Evolutionary conservation across 2,797 vertebrate species (phyloP).

Genomic region (Loris lydekkerianus): DNA sequence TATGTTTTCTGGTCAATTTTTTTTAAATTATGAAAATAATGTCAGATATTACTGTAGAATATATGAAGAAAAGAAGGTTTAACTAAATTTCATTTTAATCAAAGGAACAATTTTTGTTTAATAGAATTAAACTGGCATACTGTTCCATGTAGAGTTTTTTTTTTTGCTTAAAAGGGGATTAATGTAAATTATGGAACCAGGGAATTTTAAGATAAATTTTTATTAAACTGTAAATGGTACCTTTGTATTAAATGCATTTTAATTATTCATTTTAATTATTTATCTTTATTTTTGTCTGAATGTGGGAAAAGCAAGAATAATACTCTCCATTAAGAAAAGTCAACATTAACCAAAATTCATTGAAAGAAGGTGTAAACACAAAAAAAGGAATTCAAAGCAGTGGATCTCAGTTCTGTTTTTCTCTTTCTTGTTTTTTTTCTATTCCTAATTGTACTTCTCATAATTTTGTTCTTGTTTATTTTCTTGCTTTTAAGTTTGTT

Average conservation of each 20-base stretch:
- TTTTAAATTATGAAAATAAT: neutral
- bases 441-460: neutral
- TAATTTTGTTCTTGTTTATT: neutral
- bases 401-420: neutral
- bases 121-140: neutral
- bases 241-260: neutral
- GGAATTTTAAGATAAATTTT: neutral
- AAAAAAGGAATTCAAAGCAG: neutral
- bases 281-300: neutral
- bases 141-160: neutral
- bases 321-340: neutral
- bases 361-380: neutral
- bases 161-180: neutral
- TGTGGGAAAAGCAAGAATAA: neutral
- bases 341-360: neutral
- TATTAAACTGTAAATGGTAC: neutral
- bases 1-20: slow-evolving; percentile 21
- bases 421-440: neutral
- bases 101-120: neutral
- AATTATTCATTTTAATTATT: neutral
- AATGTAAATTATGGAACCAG: neutral
- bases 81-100: neutral
- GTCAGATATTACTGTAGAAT: neutral
- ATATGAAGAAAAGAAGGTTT: neutral
- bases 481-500: neutral